A percentile compares a stretch with the other conserved stretches of the same genome.
phyloP scores from a whole-genome alignment of 2,888 invertebrate species.

The Bombyx huttoni region DNA sequence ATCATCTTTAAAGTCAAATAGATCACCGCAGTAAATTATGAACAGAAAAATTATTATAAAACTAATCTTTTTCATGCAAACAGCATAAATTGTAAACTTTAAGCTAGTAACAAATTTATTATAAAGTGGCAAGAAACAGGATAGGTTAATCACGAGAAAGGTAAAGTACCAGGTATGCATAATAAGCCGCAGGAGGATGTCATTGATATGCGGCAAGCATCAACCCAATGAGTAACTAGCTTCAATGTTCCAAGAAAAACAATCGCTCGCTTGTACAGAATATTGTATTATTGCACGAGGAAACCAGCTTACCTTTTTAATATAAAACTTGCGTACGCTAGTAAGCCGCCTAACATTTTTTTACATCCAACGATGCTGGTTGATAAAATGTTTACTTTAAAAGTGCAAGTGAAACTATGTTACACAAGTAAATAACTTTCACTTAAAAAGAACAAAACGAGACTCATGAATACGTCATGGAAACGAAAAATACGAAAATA shows the following conservation, averaged over 20 bases:
- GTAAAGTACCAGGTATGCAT: constrained; percentile 29
- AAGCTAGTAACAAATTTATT: too few species aligned
- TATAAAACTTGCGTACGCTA: too few species aligned
- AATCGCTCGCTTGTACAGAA: constrained; percentile 16
- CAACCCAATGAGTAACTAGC: constrained; percentile 21
- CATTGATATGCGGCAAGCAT: constrained; percentile 36
- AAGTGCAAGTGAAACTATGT: background rate
- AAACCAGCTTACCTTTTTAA: background rate
- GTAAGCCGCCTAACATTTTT: too few species aligned
- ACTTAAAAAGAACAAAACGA: constrained; percentile 2
- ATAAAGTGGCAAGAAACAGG: constrained; percentile 12
- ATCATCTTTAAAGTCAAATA: background rate
- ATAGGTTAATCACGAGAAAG: constrained; percentile 29
- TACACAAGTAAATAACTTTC: background rate
- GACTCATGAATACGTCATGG: background rate
- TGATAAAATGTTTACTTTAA: background rate
- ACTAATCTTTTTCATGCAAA: too few species aligned
- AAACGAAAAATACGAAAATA: background rate
- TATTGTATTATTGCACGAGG: constrained; percentile 11
- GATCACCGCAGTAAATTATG: too few species aligned
- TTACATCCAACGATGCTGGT: too few species aligned
- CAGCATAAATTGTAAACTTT: too few species aligned
- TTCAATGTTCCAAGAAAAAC: constrained; percentile 23
- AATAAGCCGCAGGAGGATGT: constrained; percentile 25
- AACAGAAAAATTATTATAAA: too few species aligned